Evolutionary conservation across 2,888 invertebrate species (phyloP), one percentile per base, ranked within the genome.

Genomic region (Hemaris fuciformis): DNA sequence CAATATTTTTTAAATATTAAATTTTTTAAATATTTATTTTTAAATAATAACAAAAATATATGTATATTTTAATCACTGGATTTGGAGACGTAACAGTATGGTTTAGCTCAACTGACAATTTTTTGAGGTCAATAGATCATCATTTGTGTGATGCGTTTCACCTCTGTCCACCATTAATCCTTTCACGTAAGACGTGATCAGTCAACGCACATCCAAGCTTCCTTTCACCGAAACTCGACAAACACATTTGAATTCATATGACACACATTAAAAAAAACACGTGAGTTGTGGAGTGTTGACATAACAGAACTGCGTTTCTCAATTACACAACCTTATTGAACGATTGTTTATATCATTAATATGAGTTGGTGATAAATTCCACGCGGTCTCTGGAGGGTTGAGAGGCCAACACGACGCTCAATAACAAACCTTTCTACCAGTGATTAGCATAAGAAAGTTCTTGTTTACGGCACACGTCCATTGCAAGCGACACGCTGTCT

Each of bases 401-500:
- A 31, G 31, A 18, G 38, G 13, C 38, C 8, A 18, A 2, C 3
- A 31, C 6, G 53, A 15, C 25, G 27, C 8, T 15, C 31, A 15
- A 15, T 27, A 27, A 53, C 53, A 53, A 18, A 18, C 53, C 27
- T 53, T 53, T 53, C 53, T 8, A 45, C 45, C 7, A 2, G 4
- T 31, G 31, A 53, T 53, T 53, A 31, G 53, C 53, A 53, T 53
- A 53, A 31, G 53, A 53, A 53, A 53, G 53, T 53, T 31, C 3
- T 15, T 15, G 15, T 2, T 8, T 15, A 18, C 7, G 18, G 53
- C 7, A 20, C 18, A 15, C 2, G 4, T 53, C 27, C 31, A 53
- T 1, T 53, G 31, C 18, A 8, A 53, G 53, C 53, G 27, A 53
- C 4, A 15, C n/a, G n/a, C n/a, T 25, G 25, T 5, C 0, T 7